Percentiles rank a stretch among this genome's conserved stretches.
Conservation (phyloP, 2,113 vertebrate species). For the Trochalopteron elliotii region DNA sequence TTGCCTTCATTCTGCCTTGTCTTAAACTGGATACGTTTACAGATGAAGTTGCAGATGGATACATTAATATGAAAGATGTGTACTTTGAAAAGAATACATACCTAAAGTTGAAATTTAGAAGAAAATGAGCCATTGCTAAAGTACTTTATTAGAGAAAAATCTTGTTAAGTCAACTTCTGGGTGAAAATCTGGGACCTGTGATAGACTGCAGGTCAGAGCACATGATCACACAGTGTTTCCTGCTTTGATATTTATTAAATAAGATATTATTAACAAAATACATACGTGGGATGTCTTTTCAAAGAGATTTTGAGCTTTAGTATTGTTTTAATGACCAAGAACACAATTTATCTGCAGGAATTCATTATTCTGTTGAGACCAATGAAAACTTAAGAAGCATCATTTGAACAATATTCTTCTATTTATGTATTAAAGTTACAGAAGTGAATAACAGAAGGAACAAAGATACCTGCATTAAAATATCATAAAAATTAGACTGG, state of each 20-base stretch:
- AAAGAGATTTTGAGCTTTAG: background rate
- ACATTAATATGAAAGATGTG: background rate
- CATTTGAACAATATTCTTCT: background rate
- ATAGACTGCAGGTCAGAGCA: background rate
- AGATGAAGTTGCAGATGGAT: background rate
- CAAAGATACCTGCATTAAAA: background rate
- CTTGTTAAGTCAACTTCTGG: background rate
- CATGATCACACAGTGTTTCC: background rate
- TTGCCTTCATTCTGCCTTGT: background rate
- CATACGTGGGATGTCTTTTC: background rate
- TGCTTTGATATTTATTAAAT: background rate
- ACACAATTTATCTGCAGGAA: background rate
- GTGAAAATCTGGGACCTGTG: background rate
- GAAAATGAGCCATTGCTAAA: background rate
- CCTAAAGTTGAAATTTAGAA: background rate
- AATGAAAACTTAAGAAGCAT: background rate
- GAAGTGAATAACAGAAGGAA: background rate
- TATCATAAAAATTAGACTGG: background rate
- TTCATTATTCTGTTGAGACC: background rate
- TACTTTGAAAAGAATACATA: background rate
- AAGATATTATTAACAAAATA: background rate
- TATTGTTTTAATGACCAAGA: background rate
- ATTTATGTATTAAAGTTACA: background rate
- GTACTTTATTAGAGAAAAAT: background rate
- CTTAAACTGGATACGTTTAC: background rate